Base-by-base conservation (phyloP, 2,888 invertebrate genomes). In the Flexamia atlantica region DNA sequence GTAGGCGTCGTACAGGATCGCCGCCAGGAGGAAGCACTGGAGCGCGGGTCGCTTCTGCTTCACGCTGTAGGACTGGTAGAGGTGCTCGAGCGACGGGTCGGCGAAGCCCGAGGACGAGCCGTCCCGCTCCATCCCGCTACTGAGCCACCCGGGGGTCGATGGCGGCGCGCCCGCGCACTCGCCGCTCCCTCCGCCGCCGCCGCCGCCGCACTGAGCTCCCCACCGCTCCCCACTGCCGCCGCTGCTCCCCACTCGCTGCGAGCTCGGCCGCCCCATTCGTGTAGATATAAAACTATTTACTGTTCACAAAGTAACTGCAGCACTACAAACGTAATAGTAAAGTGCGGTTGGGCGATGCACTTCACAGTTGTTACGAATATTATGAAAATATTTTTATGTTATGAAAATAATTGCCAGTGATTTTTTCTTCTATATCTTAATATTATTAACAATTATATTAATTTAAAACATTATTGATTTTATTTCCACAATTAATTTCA, bases 1-100 rank as follows among this genome's bases (percentile, higher is more conserved):
- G 90, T 93, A 94, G 68, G 93, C 89, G 88, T 94, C 94, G 89
- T 94, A 94, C 81, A 94, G 90, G n/a, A 94, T 91, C 76, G 94
- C 93, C 81, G 94, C 92, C 53, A 93, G 90, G 23, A 95, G 91
- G 89, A 95, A 95, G 90, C 94, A 94, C 89, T 93, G 93, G 64
- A 95, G 90, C 42, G 95, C 95, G 72, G 93, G 93, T 74, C 95
- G 92, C 88, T 95, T 93, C 89, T 95, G 95, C 88, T 95, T 94
- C 70, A 94, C 92, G 88, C 94, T 94, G 89, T 95, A 95, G 85
- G 93, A 93, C 87, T 94, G 94, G 89, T 95, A 95, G 5, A 95
- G 91, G 88, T 92, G 92, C 89, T 95, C 95, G 82, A 74, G 83
- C 74, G 60, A 64, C 40, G 70, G 83, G 32, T 72, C 82, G 12